phyloP scores from a whole-genome alignment of 2,113 vertebrate species.

The Gambusia affinis region DNA sequence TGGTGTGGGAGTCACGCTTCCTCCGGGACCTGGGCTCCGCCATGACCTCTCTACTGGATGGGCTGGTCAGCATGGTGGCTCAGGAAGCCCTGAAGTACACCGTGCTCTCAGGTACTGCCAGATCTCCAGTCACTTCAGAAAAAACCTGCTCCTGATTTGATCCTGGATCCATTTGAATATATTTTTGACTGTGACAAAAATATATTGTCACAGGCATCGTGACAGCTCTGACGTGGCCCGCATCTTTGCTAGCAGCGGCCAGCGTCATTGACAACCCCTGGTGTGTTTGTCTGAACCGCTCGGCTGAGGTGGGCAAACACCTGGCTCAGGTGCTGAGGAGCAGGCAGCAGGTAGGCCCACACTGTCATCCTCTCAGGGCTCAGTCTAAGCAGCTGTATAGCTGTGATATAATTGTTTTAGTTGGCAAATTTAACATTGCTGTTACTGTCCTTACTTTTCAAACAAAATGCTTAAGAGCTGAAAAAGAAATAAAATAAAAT shows the following conservation, averaged over 20 bases:
- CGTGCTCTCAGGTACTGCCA: conserved; percentile 85
- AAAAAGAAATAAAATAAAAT: no score
- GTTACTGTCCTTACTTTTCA: not conserved
- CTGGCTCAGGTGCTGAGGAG: conserved; percentile 91
- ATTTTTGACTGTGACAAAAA: not conserved
- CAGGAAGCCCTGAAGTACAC: conserved; percentile 98
- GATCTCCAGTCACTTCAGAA: not conserved
- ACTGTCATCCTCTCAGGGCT: not conserved
- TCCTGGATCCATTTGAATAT: not conserved
- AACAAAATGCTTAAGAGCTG: no score
- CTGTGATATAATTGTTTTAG: not conserved
- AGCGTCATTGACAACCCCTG: conserved; percentile 96
- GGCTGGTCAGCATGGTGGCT: conserved; percentile 91
- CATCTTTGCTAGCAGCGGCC: conserved; percentile 88
- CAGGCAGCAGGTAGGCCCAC: conserved; percentile 85
- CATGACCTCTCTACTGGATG: conserved; percentile 88
- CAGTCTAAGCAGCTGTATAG: not conserved
- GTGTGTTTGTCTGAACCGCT: conserved; percentile 94
- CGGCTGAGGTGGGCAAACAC: conserved; percentile 93
- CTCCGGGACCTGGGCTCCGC: conserved; percentile 89
- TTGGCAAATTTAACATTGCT: not conserved
- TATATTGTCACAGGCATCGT: conserved; percentile 83
- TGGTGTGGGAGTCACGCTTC: conserved; percentile 96
- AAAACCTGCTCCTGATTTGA: not conserved
- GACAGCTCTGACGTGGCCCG: conserved; percentile 91